Base-by-base conservation (phyloP, 1,140 invertebrate genomes). In the Anoplophora glabripennis region DNA sequence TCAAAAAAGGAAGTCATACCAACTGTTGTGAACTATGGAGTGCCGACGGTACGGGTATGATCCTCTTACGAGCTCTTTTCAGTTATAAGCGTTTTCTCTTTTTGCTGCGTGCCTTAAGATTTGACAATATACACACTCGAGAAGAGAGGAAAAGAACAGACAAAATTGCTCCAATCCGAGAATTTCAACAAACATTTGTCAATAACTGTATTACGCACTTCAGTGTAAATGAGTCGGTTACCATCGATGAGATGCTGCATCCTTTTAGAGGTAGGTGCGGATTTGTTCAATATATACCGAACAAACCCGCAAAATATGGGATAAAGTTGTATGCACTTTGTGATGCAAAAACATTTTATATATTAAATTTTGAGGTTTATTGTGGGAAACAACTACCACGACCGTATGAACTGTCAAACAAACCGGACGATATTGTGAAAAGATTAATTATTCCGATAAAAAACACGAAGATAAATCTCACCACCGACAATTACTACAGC, bases 271-370 rank as follows among this genome's bases (percentile, higher is more conserved):
- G 72, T 12, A 45, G 67, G 42, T 61, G 73, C 28, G 33, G 40
- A 7, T 70, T 74, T 51, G 14, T 44, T 47, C 67, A 70, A 49
- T 72, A 72, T 57, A 67, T 68, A 49, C 68, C 71, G 47, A 54
- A 66, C 44, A 75, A 76, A 64, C 51, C 41, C 52, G 66, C 68
- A 61, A 64, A 66, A 67, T 72, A 73, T 57, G 62, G 64, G 35
- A 67, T 74, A 57, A 74, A 74, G 17, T 9, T 53, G 11, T 44
- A 10, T 0, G 1, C 14, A 21, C 10, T 54, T n/a, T 12, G 12
- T 33, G 46, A 48, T 48, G 1, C 46, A 5, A 12, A 33, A 48
- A 48, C 56, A 28, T 58, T 42, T 42, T 58, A 45, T 37, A 14
- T 14, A 4, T 35, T 4, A n/a, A 65, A 61, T 41, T 57, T 72